Base-by-base conservation (phyloP, 1,140 invertebrate species). In the Pectinophora gossypiella region DNA sequence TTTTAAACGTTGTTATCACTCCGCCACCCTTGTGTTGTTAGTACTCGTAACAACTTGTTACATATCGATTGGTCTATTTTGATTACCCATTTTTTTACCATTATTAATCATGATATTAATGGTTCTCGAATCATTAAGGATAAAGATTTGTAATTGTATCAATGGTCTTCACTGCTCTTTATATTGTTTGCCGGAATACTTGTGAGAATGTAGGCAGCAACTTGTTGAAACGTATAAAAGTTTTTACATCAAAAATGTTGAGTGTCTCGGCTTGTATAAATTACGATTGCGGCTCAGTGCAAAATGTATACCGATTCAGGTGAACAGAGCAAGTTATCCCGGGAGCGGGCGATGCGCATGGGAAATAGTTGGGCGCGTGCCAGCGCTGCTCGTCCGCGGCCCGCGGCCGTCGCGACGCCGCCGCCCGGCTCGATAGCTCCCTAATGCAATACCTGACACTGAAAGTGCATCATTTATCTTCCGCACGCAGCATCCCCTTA, bases 311-410 rank as follows among this genome's bases (percentile, higher is more conserved):
- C 66, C 70, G 64, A 76, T 79, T 74, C 75, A 79, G 77, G 74
- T 81, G 77, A 84, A 79, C 69, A 76, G 74, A 60, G 76, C 79
- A 63, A 78, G 67, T 77, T 76, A 76, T 81, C 68, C 68, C 72
- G 54, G 59, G 64, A n/a, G 54, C 59, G 63, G 65, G 68, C 57
- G 61, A 61, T 68, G 64, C 65, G 64, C 68, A 69, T 80, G 71
- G 77, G 79, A 85, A 75, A 73, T 83, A 74, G 79, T 83, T 85
- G 82, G 79, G 49, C 47, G 50, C 9, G 35, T 72, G 82, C 81
- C 81, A 85, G 61, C 45, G 64, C 53, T 59, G 23, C 40, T 19
- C 42, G 42, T 5, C 42, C 18, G 35, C 40, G n/a, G n/a, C n/a
- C 42, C 18, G 35, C 27, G 50, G 54, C 48, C 40, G 43, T 40